Base-by-base conservation (phyloP, 2,113 vertebrate genomes). In the Neogale vison region DNA sequence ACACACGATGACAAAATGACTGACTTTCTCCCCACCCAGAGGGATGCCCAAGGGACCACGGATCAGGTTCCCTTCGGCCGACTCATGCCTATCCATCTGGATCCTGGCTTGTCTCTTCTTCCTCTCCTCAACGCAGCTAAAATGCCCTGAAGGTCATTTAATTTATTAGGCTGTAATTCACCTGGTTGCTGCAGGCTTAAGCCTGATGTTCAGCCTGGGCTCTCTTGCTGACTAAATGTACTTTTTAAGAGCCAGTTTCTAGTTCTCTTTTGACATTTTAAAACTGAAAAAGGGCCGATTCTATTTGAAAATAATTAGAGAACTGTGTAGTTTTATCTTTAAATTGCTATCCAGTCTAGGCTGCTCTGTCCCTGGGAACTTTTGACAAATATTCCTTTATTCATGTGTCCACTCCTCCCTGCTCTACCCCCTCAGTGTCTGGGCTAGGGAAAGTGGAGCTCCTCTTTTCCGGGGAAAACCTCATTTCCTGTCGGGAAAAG, bases 251-350 rank as follows among this genome's bases (percentile, higher is more conserved):
- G 59, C 26, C 24, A 77, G 18, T 79, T 85, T 88, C 59, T 85
- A 82, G 36, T 59, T 74, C 29, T 52, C 55, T 85, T 90, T 86
- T 96, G 71, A 61, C 47, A 94, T 82, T 92, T 67, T 67, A 83
- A 90, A 96, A 63, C 3, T 31, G 80, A 88, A 95, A 93, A 63
- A 42, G 17, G 77, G 92, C 39, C 71, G 71, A 59, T 82, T 79
- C 86, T 93, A 91, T 82, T 90, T 85, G 47, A 88, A 97, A 93
- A 57, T 72, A 96, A 84, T 76, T 88, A 88, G 86, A 96, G 47
- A 93, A 79, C 12, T 15, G 36, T 24, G 50, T 26, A 77, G 74
- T 83, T 92, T 79, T 87, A 72, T 94, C 85, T 50, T 88, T 87
- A 47, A 74, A 9, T 50, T 95, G n/a, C 52, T 80, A 23, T 93